phyloP scores from a whole-genome alignment of 2,888 invertebrate species.

The Drosophila nigricruria region DNA sequence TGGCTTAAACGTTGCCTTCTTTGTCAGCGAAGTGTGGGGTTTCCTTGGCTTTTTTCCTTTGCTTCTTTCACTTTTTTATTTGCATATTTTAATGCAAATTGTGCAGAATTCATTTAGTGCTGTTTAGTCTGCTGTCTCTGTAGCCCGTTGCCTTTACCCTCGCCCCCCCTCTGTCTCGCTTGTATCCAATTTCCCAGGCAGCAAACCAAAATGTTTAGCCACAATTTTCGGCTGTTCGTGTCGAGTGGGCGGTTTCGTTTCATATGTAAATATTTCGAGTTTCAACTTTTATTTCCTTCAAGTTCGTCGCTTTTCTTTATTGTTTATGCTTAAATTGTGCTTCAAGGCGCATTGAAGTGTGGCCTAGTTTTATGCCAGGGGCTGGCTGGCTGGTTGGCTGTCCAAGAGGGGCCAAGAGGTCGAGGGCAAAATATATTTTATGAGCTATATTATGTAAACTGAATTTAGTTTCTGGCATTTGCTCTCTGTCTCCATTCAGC shows the following conservation, averaged over 20 bases:
- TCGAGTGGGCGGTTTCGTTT: conserved; percentile 70
- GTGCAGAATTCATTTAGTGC: conserved; percentile 82
- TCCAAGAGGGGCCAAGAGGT: not conserved
- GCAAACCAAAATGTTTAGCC: conserved; percentile 22
- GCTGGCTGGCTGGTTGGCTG: conserved; percentile 3
- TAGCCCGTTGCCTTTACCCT: not conserved
- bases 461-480: conserved; percentile 74
- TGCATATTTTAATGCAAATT: conserved; percentile 82
- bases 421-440: conserved; percentile 73
- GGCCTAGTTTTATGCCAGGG: conserved; percentile 62
- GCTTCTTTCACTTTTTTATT: conserved; percentile 71
- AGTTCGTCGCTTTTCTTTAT: conserved; percentile 71
- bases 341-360: conserved; percentile 69
- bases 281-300: conserved; percentile 76
- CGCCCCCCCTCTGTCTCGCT: not conserved
- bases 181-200: conserved; percentile 22
- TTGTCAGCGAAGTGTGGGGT: not conserved
- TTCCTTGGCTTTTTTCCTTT: conserved; percentile 24
- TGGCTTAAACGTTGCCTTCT: conserved; percentile 62
- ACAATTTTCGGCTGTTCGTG: conserved; percentile 57
- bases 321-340: conserved; percentile 75
- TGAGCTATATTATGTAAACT: conserved; percentile 79
- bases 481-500: conserved; percentile 38
- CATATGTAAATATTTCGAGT: conserved; percentile 80
- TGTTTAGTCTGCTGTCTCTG: conserved; percentile 71